Percentiles rank a stretch among this genome's conserved stretches.
These are phyloP conservation scores for Bembecia ichneumoniformis DNA, from an alignment of 2,888 invertebrate species.

Conservation along the genomic window DNA sequence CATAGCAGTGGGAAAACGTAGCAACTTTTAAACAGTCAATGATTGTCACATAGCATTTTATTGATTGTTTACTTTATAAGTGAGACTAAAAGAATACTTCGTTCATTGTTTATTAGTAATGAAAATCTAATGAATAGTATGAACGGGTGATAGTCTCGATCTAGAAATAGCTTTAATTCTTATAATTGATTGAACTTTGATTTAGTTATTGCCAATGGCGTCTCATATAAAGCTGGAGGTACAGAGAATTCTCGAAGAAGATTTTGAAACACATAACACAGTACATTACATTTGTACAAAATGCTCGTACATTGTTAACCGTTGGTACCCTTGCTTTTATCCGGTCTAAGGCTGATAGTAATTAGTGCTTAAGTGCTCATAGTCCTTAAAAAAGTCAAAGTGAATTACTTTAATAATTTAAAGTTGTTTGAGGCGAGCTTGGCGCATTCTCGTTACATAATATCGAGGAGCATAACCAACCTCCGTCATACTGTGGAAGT, in stretches of 20 bases:
- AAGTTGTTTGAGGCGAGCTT: conserved; percentile 1
- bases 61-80: no score
- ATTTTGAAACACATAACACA: background rate
- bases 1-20: no score
- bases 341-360: background rate
- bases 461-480: conserved; percentile 1
- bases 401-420: conserved; percentile 1
- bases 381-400: background rate
- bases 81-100: no score
- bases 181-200: conserved; percentile 3
- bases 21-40: no score
- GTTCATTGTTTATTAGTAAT: no score
- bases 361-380: background rate
- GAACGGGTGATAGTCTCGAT: conserved; percentile 2
- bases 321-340: background rate
- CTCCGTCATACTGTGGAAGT: background rate
- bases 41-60: no score
- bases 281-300: background rate
- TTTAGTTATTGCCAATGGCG: background rate
- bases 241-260: background rate
- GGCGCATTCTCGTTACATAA: conserved; percentile 1
- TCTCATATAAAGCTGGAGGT: background rate
- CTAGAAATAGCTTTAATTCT: conserved; percentile 3
- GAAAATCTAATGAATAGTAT: no score
- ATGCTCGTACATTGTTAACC: background rate